These are phyloP conservation scores for Trachops cirrhosus DNA, from an alignment of 2,797 vertebrate genomes.

Conservation along the genomic window DNA sequence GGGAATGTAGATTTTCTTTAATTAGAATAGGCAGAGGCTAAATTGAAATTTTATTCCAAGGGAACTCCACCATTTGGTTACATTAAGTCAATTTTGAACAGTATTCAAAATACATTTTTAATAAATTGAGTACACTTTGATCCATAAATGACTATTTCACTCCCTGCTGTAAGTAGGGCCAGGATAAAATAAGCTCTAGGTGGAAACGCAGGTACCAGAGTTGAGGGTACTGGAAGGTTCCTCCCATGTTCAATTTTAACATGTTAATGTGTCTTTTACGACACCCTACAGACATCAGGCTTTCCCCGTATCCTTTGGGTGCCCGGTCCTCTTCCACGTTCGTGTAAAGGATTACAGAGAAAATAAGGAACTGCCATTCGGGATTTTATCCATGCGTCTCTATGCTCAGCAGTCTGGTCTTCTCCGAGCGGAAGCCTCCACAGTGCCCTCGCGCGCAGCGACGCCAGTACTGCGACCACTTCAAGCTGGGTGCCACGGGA, in stretches of 20 bases:
- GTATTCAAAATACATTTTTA: not conserved
- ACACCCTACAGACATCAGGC: too few species aligned
- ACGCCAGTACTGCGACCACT: not conserved
- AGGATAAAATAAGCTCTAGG: accelerated
- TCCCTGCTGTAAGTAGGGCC: not conserved
- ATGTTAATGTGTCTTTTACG: too few species aligned
- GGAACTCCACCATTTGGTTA: not conserved
- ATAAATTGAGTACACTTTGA: not conserved
- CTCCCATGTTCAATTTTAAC: not conserved
- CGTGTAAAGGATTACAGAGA: not conserved
- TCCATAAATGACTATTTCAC: not conserved
- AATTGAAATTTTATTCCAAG: not conserved
- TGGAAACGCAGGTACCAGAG: not conserved
- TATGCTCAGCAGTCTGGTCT: not conserved
- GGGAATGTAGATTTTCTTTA: not conserved
- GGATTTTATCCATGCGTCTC: accelerated
- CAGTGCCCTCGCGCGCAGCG: not conserved
- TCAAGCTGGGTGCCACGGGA: too few species aligned
- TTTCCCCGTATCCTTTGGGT: too few species aligned
- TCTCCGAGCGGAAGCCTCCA: not conserved
- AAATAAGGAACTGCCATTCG: not conserved
- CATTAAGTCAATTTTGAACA: not conserved
- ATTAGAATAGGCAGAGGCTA: not conserved
- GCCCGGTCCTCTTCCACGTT: not conserved
- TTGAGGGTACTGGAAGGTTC: accelerated